A percentile compares a stretch with the other conserved stretches of the same genome.
These are phyloP conservation scores for Meghimatium bilineatum DNA, from an alignment of 2,888 invertebrate genomes.

Conservation along the genomic window DNA sequence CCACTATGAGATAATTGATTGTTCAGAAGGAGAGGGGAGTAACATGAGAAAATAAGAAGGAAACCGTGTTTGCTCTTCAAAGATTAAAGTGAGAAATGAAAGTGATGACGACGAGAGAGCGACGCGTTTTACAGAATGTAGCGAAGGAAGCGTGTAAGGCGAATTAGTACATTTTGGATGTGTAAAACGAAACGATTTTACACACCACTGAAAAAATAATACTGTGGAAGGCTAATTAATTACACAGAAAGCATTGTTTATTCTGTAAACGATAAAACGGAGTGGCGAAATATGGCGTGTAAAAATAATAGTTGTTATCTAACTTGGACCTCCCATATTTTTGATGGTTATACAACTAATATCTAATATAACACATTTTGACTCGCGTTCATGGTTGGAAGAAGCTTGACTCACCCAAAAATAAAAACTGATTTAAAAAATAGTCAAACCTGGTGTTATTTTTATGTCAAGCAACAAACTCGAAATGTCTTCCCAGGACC, in stretches of 20 bases:
- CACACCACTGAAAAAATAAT: background rate
- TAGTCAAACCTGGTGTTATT: too few relatives aligned
- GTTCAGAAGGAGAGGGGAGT: conserved; percentile 38
- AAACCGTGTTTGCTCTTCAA: conserved; percentile 39
- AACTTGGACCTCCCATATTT: too few relatives aligned
- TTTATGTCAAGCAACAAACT: too few relatives aligned
- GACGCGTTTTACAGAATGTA: conserved; percentile 38
- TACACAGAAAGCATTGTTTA: background rate
- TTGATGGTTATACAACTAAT: too few relatives aligned
- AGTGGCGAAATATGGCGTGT: background rate
- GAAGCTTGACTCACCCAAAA: too few relatives aligned
- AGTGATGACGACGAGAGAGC: conserved; percentile 33
- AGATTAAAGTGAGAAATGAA: conserved; percentile 39
- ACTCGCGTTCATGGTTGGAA: too few relatives aligned
- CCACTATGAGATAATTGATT: conserved; percentile 44
- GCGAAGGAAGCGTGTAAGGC: conserved; percentile 25
- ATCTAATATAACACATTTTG: too few relatives aligned
- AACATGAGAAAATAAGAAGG: conserved; percentile 46
- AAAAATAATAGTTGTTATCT: too few relatives aligned
- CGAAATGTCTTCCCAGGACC: too few relatives aligned
- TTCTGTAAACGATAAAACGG: background rate
- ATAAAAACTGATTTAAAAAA: too few relatives aligned
- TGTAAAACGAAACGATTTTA: background rate
- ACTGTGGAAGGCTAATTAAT: conserved; percentile 11
- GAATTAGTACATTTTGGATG: conserved; percentile 18